Base-by-base conservation (phyloP, 2,888 invertebrate genomes). In the Campoletis raptor region DNA sequence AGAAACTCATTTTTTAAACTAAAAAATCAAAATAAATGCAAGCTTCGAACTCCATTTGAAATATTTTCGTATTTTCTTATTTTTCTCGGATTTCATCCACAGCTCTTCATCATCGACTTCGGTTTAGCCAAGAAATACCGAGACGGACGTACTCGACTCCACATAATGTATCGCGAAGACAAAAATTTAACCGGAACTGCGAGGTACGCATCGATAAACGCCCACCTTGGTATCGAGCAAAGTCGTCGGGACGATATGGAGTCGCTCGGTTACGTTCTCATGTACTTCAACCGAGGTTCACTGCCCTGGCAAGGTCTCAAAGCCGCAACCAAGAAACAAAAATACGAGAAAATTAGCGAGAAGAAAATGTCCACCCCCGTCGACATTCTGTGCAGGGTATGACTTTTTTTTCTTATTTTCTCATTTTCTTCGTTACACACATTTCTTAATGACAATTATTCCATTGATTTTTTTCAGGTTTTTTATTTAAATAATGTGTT, bases 321-420 rank as follows among this genome's bases (percentile, higher is more conserved):
- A 95, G 99, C 99, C 70, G 98, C 98, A 88, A 99, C 98, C 82
- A 99, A 99, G 96, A 99, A 99, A 95, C 99, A 99, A 94, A 99
- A 99, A 94, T 99, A 99, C 94, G 99, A 99, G 95, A 98, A 99
- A 95, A 99, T 99, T 94, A 99, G 99, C 94, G 99, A 99, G 95
- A 99, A 99, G 96, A 99, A 99, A 95, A 99, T 99, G 99, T 98
- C 99, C 85, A 99, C 99, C 57, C 98, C 99, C 8, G 98, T 99
- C 89, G 99, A 99, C 96, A 98, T 98, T 92, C 96, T 99, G 90
- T 99, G 99, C 96, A 99, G 99, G 96, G 97, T 97, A 94, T 2
- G 52, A 42, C 94, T 95, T 92, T 84, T 85, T 77, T n/a, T 64
- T 24, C 21, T 69, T 21, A 12, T 69, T 57, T 12, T 42, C 21